Evolutionary conservation across 35 echinoderm and acorn worm species (phyloP), one percentile per base, ranked within the genome.

Genomic region (Heliocidaris tuberculata): DNA sequence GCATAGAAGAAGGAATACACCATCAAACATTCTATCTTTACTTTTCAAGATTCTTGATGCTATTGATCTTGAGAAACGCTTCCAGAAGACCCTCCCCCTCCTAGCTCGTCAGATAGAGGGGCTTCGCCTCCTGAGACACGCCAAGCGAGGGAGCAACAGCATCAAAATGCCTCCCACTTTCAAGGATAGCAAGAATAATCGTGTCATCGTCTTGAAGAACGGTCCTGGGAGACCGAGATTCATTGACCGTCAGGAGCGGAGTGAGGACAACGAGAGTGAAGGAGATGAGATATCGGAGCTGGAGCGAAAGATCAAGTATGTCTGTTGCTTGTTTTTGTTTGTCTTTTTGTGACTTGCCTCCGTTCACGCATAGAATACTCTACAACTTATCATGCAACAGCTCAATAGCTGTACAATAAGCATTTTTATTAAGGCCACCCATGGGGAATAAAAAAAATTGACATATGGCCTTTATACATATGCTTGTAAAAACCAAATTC

Each of bases 301-400:
- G 88, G 98, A 99, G 24, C 88, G 95, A n/a, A 99, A 99, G 86
- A 96, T 99, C 59, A 97, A 90, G 98, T 99, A 86, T 85, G 96
- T 42, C 87, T 89, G 87, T n/a, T 48, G 6, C 35, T 1, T 42
- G 31, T 32, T 42, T 42, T 42, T 89, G 3, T 89, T 42, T 89
- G 0, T 1, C 19, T 87, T 42, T 42, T 42, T 42, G 35, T 42
- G 35, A 42, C 35, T 42, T 42, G 35, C 35, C 35, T 3, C 35
- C 35, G 1, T 1, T 42, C 35, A 42, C 35, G 35, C 35, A 42
- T 42, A 42, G 35, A 0, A 42, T 42, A 42, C 35, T 42, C 35
- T 42, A 42, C 35, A 42, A 42, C 35, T 42, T 42, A 42, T 42
- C 35, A 42, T 42, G 35, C 35, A 42, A 42, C 35, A 42, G 35